Conservation (phyloP, 1,140 invertebrate genomes). For the Eciton burchellii region DNA sequence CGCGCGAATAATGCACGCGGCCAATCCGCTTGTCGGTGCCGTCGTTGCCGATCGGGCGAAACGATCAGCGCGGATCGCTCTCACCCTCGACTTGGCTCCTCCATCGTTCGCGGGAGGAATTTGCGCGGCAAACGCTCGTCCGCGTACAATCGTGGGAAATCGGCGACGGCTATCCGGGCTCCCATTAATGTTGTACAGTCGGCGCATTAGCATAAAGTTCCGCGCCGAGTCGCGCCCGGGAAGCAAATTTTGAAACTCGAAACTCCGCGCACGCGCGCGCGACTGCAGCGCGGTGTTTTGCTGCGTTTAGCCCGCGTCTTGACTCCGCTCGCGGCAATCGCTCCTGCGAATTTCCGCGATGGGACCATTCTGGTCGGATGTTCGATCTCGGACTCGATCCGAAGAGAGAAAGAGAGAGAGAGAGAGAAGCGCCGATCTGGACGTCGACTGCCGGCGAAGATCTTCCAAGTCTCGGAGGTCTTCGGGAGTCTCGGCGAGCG, state of each 20-base stretch:
- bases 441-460: too few species aligned
- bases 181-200: slow-evolving; percentile 43
- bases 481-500: too few species aligned
- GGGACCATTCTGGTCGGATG: background rate
- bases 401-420: too few species aligned
- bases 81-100: slow-evolving; percentile 15
- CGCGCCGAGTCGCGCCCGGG: slow-evolving; percentile 15
- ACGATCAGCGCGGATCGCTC: slow-evolving; percentile 56
- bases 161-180: slow-evolving; percentile 16
- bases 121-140: slow-evolving; percentile 24
- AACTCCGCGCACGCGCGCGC: slow-evolving; percentile 10
- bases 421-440: too few species aligned
- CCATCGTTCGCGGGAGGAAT: background rate
- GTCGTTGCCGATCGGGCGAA: slow-evolving; percentile 60
- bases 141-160: slow-evolving; percentile 19
- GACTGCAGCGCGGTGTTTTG: slow-evolving; percentile 18
- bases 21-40: slow-evolving; percentile 51
- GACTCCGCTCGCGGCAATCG: background rate
- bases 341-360: slow-evolving; percentile 11
- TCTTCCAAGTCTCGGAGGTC: too few species aligned
- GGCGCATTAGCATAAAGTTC: slow-evolving; percentile 39
- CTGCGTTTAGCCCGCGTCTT: background rate
- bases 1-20: slow-evolving; percentile 60
- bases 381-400: too few species aligned
- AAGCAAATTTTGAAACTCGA: slow-evolving; percentile 35